phyloP scores from a whole-genome alignment of 2,888 invertebrate species.

The Aradus depressus region DNA sequence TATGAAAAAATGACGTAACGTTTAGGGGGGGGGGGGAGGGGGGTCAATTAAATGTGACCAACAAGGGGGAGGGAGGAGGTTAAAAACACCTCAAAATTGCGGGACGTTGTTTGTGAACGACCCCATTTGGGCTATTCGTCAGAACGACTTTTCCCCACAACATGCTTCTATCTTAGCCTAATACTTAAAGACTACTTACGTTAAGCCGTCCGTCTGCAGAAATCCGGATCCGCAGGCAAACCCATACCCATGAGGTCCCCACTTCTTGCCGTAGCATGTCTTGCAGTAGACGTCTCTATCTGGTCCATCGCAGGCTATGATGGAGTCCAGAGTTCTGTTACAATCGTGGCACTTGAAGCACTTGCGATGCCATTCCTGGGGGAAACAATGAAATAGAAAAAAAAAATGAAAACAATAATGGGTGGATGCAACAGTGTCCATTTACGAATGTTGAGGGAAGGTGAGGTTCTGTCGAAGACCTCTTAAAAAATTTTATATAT shows the following conservation, averaged over 20 bases:
- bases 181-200: slow-evolving; percentile 45
- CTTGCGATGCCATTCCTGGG: slow-evolving; percentile 83
- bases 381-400: too few relatives aligned
- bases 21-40: too few relatives aligned
- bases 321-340: slow-evolving; percentile 86
- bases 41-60: too few relatives aligned
- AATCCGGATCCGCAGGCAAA: slow-evolving; percentile 92
- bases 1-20: too few relatives aligned
- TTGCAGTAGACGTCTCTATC: slow-evolving; percentile 90
- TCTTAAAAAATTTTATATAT: background rate
- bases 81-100: too few relatives aligned
- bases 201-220: slow-evolving; percentile 80
- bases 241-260: slow-evolving; percentile 94
- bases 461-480: background rate
- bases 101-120: too few relatives aligned
- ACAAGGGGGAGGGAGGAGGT: too few relatives aligned
- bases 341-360: slow-evolving; percentile 90
- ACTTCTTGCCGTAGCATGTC: slow-evolving; percentile 94
- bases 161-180: too few relatives aligned
- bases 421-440: background rate
- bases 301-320: slow-evolving; percentile 90
- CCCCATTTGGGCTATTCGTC: too few relatives aligned
- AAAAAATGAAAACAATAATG: slow-evolving; percentile 8
- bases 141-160: too few relatives aligned
- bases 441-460: too few relatives aligned